Base-by-base conservation (phyloP, 2,113 vertebrate species). In the Chamaea fasciata region DNA sequence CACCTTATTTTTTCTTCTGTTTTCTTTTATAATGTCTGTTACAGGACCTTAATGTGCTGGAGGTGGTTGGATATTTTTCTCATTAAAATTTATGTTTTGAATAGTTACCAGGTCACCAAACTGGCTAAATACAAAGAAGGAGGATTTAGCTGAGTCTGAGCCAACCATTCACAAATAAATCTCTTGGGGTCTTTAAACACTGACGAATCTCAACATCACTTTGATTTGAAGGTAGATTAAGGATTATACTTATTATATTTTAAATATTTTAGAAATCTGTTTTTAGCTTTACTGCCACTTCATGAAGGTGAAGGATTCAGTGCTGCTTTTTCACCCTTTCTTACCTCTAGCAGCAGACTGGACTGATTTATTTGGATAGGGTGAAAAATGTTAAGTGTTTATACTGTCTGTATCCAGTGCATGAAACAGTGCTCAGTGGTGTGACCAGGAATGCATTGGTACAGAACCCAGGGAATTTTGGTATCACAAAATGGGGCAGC, bases 31-130 rank as follows among this genome's bases (percentile, higher is more conserved):
- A 59, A 56, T 73, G 28, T 50, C 37, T 87, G 5, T 70, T 80
- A 37, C 50, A 64, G 56, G 50, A 47, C 12, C 31, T 90, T 75
- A 49, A 67, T 37, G 49, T 92, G 65, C 73, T 84, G 37, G 60
- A 83, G 71, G 50, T 85, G 20, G 83, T 30, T 88, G 37, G 33
- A 28, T 94, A 87, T 92, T 90, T 92, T 95, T 92, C 73, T 93
- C 26, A 49, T 93, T 90, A 90, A 86, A 95, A 71, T 81, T n/a
- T 83, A 47, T 62, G 52, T 70, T 93, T 90, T 90, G 60, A 67
- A 52, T 65, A 60, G 85, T 92, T 94, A 88, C 75, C 90, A 92
- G 92, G 79, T 95, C 85, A 95, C 82, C 84, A 91, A 88, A 69
- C 67, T 74, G 55, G 13, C 68, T 89, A 78, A 88, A 86, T 50